Conservation (phyloP, 2,113 vertebrate genomes). For the Calypte anna region DNA sequence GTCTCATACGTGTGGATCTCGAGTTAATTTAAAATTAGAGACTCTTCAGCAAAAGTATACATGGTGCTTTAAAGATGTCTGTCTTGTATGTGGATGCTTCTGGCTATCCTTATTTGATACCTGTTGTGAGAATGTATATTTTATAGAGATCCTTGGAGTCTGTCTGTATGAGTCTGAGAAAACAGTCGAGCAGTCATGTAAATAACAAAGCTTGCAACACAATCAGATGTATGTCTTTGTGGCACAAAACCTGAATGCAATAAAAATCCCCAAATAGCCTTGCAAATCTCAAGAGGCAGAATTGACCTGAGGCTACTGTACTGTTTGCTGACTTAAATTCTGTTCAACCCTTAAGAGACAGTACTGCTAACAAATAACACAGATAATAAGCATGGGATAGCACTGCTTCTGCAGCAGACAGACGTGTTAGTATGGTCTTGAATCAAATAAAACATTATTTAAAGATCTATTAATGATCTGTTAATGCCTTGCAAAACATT, state of each 20-base stretch:
- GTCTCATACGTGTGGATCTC: background rate
- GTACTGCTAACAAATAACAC: background rate
- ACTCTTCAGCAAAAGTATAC: background rate
- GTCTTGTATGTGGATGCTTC: background rate
- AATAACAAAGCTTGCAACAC: slow-evolving; percentile 9
- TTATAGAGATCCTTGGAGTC: background rate
- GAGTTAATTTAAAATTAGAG: background rate
- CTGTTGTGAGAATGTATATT: background rate
- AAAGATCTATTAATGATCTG: background rate
- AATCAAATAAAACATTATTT: background rate
- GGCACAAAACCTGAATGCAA: background rate
- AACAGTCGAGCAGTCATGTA: background rate
- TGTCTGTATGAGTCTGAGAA: slow-evolving; percentile 7
- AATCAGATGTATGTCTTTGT: background rate
- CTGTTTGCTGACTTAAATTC: background rate
- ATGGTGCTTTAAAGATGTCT: background rate
- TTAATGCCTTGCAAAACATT: background rate
- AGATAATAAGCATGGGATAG: background rate
- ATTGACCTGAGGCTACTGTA: slow-evolving; percentile 1
- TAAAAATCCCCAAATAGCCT: background rate
- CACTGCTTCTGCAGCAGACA: background rate
- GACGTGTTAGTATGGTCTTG: background rate
- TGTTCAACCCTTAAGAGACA: background rate
- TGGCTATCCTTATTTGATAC: background rate
- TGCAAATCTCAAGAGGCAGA: slow-evolving; percentile 13